A percentile compares a stretch with the other conserved stretches of the same genome.
phyloP scores from a whole-genome alignment of 2,888 invertebrate species.

The Aelia acuminata region DNA sequence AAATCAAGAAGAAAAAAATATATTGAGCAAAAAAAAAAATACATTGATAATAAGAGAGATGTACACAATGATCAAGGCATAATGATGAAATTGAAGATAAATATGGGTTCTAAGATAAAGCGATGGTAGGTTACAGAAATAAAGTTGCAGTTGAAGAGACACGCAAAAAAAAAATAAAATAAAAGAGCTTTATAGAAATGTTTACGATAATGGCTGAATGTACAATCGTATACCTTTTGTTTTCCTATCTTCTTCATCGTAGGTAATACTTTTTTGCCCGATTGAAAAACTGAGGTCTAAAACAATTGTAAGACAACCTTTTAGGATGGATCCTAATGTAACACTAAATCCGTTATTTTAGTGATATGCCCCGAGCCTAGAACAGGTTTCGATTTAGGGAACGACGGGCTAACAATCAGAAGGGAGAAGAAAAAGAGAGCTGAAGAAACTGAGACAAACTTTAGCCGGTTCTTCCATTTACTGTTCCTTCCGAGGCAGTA shows the following conservation, averaged over 20 bases:
- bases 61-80: no score
- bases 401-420: conserved; percentile 5
- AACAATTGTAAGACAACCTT: conserved; percentile 27
- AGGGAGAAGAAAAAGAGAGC: conserved; percentile 10
- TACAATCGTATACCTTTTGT: not conserved
- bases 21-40: no score
- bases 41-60: no score
- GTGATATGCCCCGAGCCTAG: conserved; percentile 12
- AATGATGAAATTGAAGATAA: no score
- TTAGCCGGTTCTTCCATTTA: conserved; percentile 24
- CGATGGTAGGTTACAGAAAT: not conserved
- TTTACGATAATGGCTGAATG: not conserved
- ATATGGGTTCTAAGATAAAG: no score
- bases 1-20: no score
- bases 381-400: conserved; percentile 34
- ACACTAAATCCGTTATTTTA: conserved; percentile 25
- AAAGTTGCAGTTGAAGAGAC: not conserved
- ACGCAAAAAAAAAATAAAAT: not conserved
- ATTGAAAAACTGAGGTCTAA: not conserved
- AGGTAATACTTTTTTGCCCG: not conserved
- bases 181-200: not conserved
- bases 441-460: conserved; percentile 39
- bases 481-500: not conserved
- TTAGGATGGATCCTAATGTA: conserved; percentile 11
- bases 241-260: not conserved